phyloP scores from a whole-genome alignment of 2,797 vertebrate species.

The Pyrrhura leucotis region DNA sequence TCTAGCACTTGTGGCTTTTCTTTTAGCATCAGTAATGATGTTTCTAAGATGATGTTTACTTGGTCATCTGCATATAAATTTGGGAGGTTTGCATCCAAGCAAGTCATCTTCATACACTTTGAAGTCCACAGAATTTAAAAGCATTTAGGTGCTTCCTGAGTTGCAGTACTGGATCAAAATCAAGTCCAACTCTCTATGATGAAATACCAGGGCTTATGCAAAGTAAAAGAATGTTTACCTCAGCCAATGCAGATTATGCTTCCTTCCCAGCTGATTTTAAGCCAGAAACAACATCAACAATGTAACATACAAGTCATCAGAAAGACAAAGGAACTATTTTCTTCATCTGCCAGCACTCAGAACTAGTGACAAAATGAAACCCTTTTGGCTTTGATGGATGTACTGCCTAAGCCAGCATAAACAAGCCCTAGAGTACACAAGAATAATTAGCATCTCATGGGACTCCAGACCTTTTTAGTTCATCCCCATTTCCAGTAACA shows the following conservation, averaged over 20 bases:
- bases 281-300: slow-evolving; percentile 47
- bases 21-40: not conserved
- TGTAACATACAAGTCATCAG: not conserved
- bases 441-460: slow-evolving; percentile 30
- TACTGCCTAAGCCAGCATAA: slow-evolving; percentile 15
- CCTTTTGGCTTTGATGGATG: slow-evolving; percentile 9
- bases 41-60: not conserved
- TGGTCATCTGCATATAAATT: not conserved
- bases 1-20: not conserved
- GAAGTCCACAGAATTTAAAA: not conserved
- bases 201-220: not conserved
- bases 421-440: slow-evolving; percentile 30
- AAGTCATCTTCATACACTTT: not conserved
- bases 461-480: not conserved
- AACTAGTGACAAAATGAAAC: slow-evolving; percentile 15
- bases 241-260: not conserved
- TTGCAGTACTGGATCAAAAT: not conserved
- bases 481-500: not conserved
- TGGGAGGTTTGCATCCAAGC: not conserved
- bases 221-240: slow-evolving; percentile 1
- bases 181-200: not conserved
- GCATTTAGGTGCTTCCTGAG: not conserved
- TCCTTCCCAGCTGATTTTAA: slow-evolving; percentile 9
- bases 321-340: slow-evolving; percentile 49
- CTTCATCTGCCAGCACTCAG: not conserved